These are phyloP conservation scores for Forbesichthys agassizii DNA, from an alignment of 2,113 vertebrate species.

Conservation along the genomic window DNA sequence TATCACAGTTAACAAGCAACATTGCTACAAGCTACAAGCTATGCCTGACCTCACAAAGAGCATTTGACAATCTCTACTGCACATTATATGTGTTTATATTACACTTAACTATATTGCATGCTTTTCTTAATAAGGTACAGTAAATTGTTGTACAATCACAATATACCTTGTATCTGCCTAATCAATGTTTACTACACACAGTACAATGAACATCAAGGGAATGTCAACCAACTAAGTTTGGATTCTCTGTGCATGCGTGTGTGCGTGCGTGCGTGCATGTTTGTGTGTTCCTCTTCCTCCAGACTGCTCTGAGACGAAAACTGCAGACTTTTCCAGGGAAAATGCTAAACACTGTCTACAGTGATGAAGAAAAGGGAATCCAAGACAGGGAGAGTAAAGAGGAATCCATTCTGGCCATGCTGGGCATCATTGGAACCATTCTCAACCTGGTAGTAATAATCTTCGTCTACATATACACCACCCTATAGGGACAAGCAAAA, in stretches of 20 bases:
- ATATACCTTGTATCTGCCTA: slow-evolving; percentile 15
- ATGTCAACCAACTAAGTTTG: slow-evolving; percentile 7
- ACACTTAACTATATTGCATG: too few species aligned
- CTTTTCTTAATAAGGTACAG: too few species aligned
- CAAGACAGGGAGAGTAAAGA: slow-evolving; percentile 96
- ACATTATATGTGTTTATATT: too few species aligned
- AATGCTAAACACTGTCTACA: slow-evolving; percentile 94
- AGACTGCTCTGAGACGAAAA: slow-evolving; percentile 85
- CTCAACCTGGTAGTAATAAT: slow-evolving; percentile 97
- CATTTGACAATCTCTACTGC: too few species aligned
- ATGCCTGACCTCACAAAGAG: too few species aligned
- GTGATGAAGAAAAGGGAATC: slow-evolving; percentile 91
- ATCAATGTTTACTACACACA: slow-evolving; percentile 26
- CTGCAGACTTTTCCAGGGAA: slow-evolving; percentile 89
- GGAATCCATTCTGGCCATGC: slow-evolving; percentile 93
- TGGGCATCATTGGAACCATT: slow-evolving; percentile 96
- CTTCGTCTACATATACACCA: slow-evolving; percentile 98
- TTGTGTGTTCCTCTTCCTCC: slow-evolving; percentile 42
- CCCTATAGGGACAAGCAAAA: slow-evolving; percentile 71
- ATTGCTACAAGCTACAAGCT: too few species aligned
- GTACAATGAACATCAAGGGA: slow-evolving; percentile 14
- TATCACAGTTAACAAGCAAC: too few species aligned
- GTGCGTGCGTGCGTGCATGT: neutral
- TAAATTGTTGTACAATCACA: too few species aligned
- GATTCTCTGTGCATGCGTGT: slow-evolving; percentile 7